These are phyloP conservation scores for Salticus scenicus DNA, from an alignment of 2,888 invertebrate species.

Conservation along the genomic window DNA sequence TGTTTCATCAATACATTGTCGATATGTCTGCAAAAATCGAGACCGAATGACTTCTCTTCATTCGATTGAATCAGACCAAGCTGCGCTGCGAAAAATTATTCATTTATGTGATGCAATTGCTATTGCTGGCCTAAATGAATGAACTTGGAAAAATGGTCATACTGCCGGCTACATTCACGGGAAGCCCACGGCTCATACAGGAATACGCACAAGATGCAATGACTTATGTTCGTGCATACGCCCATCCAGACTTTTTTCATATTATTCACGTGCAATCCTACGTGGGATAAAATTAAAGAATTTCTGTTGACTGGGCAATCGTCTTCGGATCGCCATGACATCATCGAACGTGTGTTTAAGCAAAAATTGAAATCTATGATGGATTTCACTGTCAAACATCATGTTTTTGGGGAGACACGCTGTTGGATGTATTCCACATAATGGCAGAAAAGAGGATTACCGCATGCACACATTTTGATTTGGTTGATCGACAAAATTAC, in stretches of 20 bases:
- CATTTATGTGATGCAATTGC: neutral
- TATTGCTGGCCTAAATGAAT: neutral
- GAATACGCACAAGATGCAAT: neutral
- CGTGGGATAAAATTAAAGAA: constrained; percentile 26
- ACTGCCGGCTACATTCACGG: constrained; percentile 4
- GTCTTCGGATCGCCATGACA: constrained; percentile 72
- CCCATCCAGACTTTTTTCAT: constrained; percentile 21
- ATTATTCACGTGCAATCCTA: constrained; percentile 38
- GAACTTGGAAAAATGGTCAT: constrained; percentile 2
- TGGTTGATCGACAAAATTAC: constrained; percentile 13
- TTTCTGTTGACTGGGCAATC: neutral
- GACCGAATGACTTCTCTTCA: too few relatives aligned
- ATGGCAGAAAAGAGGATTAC: neutral
- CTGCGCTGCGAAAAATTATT: neutral
- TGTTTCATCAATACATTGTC: too few relatives aligned
- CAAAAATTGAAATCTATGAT: constrained; percentile 72
- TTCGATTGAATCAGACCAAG: neutral
- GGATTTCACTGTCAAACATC: constrained; percentile 11
- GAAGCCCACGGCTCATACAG: neutral
- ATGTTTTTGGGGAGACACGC: neutral
- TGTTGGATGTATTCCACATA: neutral
- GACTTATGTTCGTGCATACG: constrained; percentile 9
- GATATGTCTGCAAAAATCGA: neutral
- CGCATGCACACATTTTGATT: neutral
- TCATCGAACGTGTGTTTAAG: constrained; percentile 72